These are phyloP conservation scores for Hetaerina titia DNA, from an alignment of 2,888 invertebrate genomes.

Conservation along the genomic window DNA sequence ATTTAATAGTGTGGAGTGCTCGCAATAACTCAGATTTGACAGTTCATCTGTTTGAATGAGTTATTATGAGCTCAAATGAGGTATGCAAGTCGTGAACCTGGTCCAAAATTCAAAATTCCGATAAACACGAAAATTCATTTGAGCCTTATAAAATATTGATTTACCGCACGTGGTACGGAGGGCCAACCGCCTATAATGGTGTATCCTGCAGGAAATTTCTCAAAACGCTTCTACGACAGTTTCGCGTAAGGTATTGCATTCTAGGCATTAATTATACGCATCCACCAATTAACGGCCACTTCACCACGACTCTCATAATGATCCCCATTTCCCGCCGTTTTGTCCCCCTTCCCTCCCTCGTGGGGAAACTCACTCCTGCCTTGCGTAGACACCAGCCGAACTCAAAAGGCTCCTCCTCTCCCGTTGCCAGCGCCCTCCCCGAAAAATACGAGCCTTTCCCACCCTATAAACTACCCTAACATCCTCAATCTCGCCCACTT, in stretches of 20 bases:
- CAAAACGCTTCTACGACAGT: no score
- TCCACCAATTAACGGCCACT: neutral
- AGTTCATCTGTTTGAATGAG: no score
- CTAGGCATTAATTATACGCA: slow-evolving; percentile 17
- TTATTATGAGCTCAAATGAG: no score
- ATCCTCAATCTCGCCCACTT: neutral
- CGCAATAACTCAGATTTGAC: no score
- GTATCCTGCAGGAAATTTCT: no score
- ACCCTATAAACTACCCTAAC: slow-evolving; percentile 17
- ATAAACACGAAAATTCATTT: no score
- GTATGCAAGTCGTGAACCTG: no score
- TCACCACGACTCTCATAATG: neutral
- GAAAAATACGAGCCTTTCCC: neutral
- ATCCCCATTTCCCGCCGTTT: neutral
- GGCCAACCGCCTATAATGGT: no score
- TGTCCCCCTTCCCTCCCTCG: neutral
- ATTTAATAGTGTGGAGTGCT: no score
- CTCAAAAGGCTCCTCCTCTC: neutral
- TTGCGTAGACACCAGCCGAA: neutral
- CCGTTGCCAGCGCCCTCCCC: neutral
- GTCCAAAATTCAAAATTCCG: no score
- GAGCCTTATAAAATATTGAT: no score
- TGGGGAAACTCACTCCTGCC: neutral
- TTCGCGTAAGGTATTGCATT: neutral
- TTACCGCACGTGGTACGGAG: no score